A percentile compares a stretch with the other conserved stretches of the same genome.
Evolutionary conservation across 2,888 invertebrate species (phyloP).

Genomic region (Epinotia nisella): DNA sequence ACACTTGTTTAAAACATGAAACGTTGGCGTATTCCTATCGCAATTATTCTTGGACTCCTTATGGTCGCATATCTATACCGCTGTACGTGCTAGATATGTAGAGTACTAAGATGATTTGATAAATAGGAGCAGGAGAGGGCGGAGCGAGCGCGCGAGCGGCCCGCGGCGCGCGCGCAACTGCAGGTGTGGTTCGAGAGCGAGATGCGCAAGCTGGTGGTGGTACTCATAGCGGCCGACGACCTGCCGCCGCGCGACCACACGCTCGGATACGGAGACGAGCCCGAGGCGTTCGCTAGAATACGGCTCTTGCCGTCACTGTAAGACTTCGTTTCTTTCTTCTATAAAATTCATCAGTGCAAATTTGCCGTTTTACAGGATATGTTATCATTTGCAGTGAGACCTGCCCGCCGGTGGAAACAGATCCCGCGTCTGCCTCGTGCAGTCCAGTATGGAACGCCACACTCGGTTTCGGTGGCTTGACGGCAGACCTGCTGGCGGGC

Average conservation of each 20-base stretch:
- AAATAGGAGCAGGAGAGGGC: conserved; percentile 79
- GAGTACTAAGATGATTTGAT: conserved; percentile 33
- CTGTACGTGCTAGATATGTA: not conserved
- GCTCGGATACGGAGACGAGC: conserved; percentile 90
- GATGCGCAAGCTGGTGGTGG: conserved; percentile 92
- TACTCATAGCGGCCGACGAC: conserved; percentile 94
- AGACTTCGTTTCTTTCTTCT: conserved; percentile 62
- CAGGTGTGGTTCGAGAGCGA: conserved; percentile 96
- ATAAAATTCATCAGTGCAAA: not conserved
- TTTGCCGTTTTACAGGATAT: conserved; percentile 12
- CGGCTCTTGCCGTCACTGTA: conserved; percentile 92
- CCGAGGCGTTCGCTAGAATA: conserved; percentile 94
- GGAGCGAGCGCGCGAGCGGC: conserved; percentile 86
- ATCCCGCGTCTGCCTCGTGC: conserved; percentile 93
- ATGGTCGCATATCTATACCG: conserved; percentile 37
- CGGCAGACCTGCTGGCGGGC: conserved; percentile 91
- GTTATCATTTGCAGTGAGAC: conserved; percentile 84
- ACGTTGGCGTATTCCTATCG: not conserved
- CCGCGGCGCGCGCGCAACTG: conserved; percentile 92
- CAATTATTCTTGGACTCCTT: not conserved
- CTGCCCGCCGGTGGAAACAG: conserved; percentile 91
- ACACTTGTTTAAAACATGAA: no score
- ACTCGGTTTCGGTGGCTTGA: conserved; percentile 91
- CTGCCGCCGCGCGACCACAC: conserved; percentile 91
- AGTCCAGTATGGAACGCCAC: conserved; percentile 98